Base-by-base conservation (phyloP, 2,888 invertebrate genomes). In the Ypsolopha scabrella region DNA sequence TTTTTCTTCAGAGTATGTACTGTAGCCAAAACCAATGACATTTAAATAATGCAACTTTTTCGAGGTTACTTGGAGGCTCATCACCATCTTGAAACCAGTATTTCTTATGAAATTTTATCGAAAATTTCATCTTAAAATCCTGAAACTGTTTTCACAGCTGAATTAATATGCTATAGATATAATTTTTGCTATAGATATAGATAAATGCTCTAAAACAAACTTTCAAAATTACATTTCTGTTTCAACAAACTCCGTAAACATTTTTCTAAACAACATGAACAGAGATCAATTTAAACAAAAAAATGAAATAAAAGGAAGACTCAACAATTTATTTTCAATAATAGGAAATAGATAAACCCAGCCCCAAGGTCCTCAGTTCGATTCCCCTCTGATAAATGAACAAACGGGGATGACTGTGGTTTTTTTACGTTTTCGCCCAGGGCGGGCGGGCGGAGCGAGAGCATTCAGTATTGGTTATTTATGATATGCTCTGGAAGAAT, bases 401-500 rank as follows among this genome's bases (percentile, higher is more conserved):
- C n/a, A 36, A 50, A 43, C 14, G 50, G 41, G 35, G 14, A 43
- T 50, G 50, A 50, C 24, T 50, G 50, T 41, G n/a, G 34, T 49
- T 49, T 52, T 52, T 50, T 34, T 41, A 13, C 36, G 34, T 34
- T 47, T 43, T 24, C 36, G 10, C 24, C 24, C 24, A 24, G 24
- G 24, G 24, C 38, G 11, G 34, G 9, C 13, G 41, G 49, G 43
- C n/a, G 43, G 41, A 24, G 7, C 44, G 34, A 9, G 46, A 11
- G 48, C 44, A 48, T 51, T 51, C 53, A 51, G 51, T 53, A 51
- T 53, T 51, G 53, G 53, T 53, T 68, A 67, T 70, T 68, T 65
- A 60, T 63, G 61, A 59, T 64, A 65, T 59, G 60, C 49, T 43
- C 57, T 54, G 50, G 54, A 54, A 52, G 55, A 60, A 64, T 70